These are phyloP conservation scores for Cebus imitator DNA, from an alignment of 2,113 vertebrate genomes.

Conservation along the genomic window DNA sequence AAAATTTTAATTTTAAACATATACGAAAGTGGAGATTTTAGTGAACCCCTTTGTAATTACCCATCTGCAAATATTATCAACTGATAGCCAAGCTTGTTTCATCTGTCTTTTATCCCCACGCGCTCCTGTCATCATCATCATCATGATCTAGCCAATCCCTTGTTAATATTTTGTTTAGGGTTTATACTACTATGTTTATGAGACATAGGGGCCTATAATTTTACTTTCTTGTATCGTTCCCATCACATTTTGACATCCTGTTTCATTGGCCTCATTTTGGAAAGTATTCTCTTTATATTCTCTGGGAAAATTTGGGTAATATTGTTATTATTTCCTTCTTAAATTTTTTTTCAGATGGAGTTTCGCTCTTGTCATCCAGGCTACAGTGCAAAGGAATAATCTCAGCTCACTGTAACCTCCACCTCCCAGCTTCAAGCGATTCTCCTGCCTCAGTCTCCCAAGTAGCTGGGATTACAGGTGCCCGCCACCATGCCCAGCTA, in stretches of 20 bases:
- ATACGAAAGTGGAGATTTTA: neutral
- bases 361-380: too few species aligned
- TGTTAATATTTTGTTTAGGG: neutral
- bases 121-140: neutral
- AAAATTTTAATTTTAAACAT: neutral
- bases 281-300: neutral
- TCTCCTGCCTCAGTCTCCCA: too few species aligned
- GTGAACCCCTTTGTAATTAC: neutral
- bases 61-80: neutral
- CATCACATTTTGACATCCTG: neutral
- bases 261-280: neutral
- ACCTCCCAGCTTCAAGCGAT: too few species aligned
- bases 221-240: neutral
- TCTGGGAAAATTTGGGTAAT: neutral
- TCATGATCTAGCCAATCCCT: neutral
- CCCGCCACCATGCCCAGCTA: too few species aligned
- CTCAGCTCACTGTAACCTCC: too few species aligned
- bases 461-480: too few species aligned
- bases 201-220: neutral
- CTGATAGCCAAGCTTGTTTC: neutral
- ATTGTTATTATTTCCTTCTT: neutral
- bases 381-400: too few species aligned
- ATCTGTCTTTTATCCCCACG: neutral
- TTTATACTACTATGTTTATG: neutral
- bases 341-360: too few species aligned